These are phyloP conservation scores for Oasisia sp. DNA, from an alignment of 2,888 invertebrate genomes.

Conservation along the genomic window DNA sequence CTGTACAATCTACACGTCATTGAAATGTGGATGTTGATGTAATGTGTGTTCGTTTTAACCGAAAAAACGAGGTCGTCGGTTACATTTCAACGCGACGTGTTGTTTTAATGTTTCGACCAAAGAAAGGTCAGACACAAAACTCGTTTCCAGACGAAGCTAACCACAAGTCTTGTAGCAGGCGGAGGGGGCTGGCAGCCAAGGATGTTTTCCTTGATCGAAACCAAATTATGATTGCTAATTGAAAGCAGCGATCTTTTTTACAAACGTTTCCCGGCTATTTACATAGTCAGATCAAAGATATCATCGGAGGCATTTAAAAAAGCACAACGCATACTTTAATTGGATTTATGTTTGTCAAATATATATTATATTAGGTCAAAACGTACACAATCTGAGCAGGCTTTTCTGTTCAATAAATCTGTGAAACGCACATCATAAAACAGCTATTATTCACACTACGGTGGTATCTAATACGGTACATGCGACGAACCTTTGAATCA, in stretches of 20 bases:
- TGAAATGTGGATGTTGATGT: no score
- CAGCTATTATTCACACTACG: no score
- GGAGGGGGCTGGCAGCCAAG: background rate
- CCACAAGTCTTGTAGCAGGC: background rate
- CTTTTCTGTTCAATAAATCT: no score
- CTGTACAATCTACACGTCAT: no score
- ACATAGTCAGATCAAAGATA: conserved; percentile 18
- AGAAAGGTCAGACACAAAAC: background rate
- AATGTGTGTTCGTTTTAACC: background rate
- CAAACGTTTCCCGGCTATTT: background rate
- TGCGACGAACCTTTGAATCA: no score
- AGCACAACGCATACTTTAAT: background rate
- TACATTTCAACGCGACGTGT: background rate
- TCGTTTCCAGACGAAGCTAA: background rate
- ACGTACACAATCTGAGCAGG: no score
- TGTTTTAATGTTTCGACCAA: background rate
- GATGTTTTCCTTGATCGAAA: background rate
- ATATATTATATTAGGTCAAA: no score
- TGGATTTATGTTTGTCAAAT: no score
- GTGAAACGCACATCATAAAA: no score
- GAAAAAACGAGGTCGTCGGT: background rate
- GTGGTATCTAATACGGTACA: no score
- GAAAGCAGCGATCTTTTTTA: background rate
- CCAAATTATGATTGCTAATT: background rate
- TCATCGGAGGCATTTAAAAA: background rate